These are phyloP conservation scores for Cryptophagus acutangulus DNA, from an alignment of 2,888 invertebrate genomes.

Conservation along the genomic window DNA sequence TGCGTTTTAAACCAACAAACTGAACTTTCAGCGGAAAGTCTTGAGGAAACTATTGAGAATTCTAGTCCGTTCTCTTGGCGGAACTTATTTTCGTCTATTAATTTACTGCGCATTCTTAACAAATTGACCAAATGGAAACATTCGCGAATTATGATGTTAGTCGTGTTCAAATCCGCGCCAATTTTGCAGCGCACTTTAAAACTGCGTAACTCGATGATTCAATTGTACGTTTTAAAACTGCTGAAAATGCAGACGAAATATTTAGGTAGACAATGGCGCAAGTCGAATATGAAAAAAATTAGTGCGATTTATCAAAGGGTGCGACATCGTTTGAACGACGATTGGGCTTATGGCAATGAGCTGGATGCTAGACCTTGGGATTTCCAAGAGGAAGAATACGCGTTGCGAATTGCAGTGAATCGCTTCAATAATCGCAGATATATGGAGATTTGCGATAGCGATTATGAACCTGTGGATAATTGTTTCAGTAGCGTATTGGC, in stretches of 20 bases:
- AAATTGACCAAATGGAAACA: constrained; percentile 99
- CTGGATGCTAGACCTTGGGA: constrained; percentile 98
- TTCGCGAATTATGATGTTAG: constrained; percentile 98
- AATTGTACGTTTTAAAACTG: constrained; percentile 94
- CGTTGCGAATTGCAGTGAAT: constrained; percentile 89
- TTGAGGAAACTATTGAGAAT: constrained; percentile 82
- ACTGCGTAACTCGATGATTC: constrained; percentile 94
- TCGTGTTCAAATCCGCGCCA: constrained; percentile 98
- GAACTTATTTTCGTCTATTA: constrained; percentile 97
- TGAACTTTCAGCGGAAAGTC: constrained; percentile 85
- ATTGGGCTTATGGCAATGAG: constrained; percentile 99
- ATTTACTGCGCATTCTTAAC: constrained; percentile 91
- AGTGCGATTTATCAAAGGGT: constrained; percentile 98
- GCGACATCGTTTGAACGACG: constrained; percentile 92
- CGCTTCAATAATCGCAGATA: constrained; percentile 93
- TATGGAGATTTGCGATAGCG: constrained; percentile 50
- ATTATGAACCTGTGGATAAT: constrained; percentile 68
- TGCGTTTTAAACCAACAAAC: constrained; percentile 95
- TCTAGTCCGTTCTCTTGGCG: constrained; percentile 91
- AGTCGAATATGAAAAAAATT: constrained; percentile 99
- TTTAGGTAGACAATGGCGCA: constrained; percentile 97
- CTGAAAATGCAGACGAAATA: constrained; percentile 99
- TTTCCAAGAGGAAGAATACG: constrained; percentile 95
- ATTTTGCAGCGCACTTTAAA: constrained; percentile 94
- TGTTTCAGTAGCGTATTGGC: constrained; percentile 79